Percentiles rank a stretch among this genome's conserved stretches.
Conservation (phyloP, 2,113 vertebrate genomes). For the Heterotis niloticus region DNA sequence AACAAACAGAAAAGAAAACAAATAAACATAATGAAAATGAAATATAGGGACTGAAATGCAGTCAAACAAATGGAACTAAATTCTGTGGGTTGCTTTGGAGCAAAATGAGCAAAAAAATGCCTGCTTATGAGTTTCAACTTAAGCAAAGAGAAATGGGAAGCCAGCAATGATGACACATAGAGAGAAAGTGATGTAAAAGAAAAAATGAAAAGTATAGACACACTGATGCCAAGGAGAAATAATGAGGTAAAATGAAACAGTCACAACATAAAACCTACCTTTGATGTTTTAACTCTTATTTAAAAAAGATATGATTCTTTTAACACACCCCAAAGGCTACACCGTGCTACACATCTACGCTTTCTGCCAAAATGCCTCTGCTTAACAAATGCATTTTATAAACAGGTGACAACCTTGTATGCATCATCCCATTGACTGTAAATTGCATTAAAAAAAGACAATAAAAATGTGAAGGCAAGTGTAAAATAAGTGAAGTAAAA, state of each 20-base stretch:
- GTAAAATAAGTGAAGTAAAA: slow-evolving; percentile 19
- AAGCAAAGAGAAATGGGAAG: slow-evolving; percentile 56
- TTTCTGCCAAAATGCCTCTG: neutral
- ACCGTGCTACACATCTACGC: neutral
- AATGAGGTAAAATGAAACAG: slow-evolving; percentile 66
- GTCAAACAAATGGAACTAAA: slow-evolving; percentile 56
- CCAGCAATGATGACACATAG: too few species aligned
- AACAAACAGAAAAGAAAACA: slow-evolving; percentile 77
- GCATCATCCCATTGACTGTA: neutral
- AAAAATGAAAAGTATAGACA: slow-evolving; percentile 43
- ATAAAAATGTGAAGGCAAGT: slow-evolving; percentile 30
- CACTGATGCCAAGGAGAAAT: slow-evolving; percentile 64
- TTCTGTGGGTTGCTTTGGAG: slow-evolving; percentile 39
- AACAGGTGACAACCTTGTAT: too few species aligned
- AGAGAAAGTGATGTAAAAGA: too few species aligned
- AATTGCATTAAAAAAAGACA: slow-evolving; percentile 3
- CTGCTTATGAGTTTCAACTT: slow-evolving; percentile 60
- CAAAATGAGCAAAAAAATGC: slow-evolving; percentile 34
- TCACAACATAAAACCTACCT: slow-evolving; percentile 85
- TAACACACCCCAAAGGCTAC: neutral
- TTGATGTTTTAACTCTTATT: slow-evolving; percentile 32
- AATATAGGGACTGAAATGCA: slow-evolving; percentile 52
- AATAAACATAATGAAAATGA: slow-evolving; percentile 70
- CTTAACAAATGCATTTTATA: neutral
- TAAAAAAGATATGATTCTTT: neutral